Evolutionary conservation across 1,140 invertebrate species (phyloP).

Genomic region (Drosophila lowei): DNA sequence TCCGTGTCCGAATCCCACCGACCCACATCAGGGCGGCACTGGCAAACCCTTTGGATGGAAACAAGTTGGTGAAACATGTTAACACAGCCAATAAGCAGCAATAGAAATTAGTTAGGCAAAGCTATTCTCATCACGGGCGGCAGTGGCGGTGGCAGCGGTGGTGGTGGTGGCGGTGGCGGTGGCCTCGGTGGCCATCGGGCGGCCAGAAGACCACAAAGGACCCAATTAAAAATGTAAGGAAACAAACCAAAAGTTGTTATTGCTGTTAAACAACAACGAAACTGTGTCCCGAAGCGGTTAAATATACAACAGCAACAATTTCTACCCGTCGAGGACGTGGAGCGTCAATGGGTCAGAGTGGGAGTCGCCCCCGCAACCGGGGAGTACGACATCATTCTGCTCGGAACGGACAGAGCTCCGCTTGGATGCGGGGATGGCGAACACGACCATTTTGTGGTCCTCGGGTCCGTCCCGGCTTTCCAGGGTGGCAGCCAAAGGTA

Average conservation of each 20-base stretch:
- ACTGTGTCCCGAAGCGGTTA: constrained; percentile 80
- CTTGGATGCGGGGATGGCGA: constrained; percentile 46
- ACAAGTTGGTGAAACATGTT: constrained; percentile 81
- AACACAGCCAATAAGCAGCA: constrained; percentile 81
- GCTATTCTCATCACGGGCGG: constrained; percentile 74
- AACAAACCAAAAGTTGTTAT: constrained; percentile 82
- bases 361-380: constrained; percentile 16
- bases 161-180: too few species aligned
- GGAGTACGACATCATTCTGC: background rate
- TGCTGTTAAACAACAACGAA: constrained; percentile 79
- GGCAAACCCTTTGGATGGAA: constrained; percentile 65
- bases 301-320: constrained; percentile 77
- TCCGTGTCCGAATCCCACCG: constrained; percentile 4
- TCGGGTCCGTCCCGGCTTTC: constrained; percentile 35
- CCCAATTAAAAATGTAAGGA: constrained; percentile 82
- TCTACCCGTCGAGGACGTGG: constrained; percentile 26
- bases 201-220: constrained; percentile 66
- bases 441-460: constrained; percentile 74
- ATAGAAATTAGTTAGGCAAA: constrained; percentile 81
- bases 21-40: background rate
- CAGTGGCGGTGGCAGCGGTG: constrained; percentile 3
- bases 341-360: constrained; percentile 12
- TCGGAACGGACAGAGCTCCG: constrained; percentile 18
- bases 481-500: constrained; percentile 44
- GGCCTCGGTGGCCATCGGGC: too few species aligned